Conservation (phyloP, 2,888 invertebrate species). For the Leucoptera coffeella region DNA sequence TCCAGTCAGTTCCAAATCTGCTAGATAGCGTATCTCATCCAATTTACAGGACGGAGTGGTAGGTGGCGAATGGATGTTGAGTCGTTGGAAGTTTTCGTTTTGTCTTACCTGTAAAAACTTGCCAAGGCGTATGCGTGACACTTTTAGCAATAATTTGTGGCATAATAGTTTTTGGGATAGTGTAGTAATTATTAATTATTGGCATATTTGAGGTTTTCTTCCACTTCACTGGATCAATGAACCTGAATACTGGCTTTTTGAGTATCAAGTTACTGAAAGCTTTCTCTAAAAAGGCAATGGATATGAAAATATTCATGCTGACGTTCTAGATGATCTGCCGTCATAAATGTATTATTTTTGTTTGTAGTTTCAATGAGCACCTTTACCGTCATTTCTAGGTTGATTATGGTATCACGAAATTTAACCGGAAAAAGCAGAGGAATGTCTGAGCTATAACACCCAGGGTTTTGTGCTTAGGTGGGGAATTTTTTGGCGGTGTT, state of each 20-base stretch:
- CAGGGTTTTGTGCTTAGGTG: slow-evolving; percentile 59
- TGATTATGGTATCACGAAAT: slow-evolving; percentile 56
- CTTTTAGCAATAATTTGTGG: slow-evolving; percentile 19
- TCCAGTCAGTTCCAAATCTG: slow-evolving; percentile 53
- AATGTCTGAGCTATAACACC: slow-evolving; percentile 66
- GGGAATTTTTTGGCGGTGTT: slow-evolving; percentile 33
- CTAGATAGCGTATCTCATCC: slow-evolving; percentile 52
- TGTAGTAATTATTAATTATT: slow-evolving; percentile 17
- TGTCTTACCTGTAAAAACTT: slow-evolving; percentile 29
- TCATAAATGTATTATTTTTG: slow-evolving; percentile 42
- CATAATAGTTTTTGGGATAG: slow-evolving; percentile 33
- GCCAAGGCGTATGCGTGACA: slow-evolving; percentile 18
- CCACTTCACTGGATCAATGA: slow-evolving; percentile 50
- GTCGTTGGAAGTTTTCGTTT: slow-evolving; percentile 39
- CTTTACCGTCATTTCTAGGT: slow-evolving; percentile 61
- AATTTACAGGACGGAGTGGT: slow-evolving; percentile 46
- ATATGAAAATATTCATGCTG: slow-evolving; percentile 65
- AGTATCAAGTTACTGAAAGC: slow-evolving; percentile 55
- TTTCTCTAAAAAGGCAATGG: slow-evolving; percentile 66
- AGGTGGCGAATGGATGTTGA: slow-evolving; percentile 31
- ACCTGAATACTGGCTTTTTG: slow-evolving; percentile 62
- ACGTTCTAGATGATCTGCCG: slow-evolving; percentile 43
- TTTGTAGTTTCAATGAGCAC: slow-evolving; percentile 50
- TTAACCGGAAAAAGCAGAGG: slow-evolving; percentile 58
- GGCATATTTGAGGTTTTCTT: slow-evolving; percentile 23